Percentiles rank a stretch among this genome's conserved stretches.
phyloP scores from a whole-genome alignment of 2,888 invertebrate genomes.

The Zaprionus obscuricornis region DNA sequence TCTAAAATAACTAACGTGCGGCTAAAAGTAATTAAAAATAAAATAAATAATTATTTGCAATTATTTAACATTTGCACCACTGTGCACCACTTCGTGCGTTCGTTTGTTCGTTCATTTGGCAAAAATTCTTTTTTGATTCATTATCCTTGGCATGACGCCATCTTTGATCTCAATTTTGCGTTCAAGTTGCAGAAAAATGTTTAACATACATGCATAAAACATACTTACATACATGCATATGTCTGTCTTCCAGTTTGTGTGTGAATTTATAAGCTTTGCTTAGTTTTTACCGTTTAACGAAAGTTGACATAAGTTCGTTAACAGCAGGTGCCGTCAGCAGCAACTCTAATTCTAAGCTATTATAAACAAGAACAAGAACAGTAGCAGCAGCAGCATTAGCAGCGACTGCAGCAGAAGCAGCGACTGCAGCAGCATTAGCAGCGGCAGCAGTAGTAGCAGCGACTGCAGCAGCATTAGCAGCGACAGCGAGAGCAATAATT shows the following conservation, averaged over 20 bases:
- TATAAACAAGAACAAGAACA: neutral
- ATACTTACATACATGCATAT: neutral
- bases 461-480: too few species aligned
- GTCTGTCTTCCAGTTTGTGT: neutral
- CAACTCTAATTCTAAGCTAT: too few species aligned
- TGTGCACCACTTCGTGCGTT: conserved; percentile 8
- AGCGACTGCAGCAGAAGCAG: conserved; percentile 8
- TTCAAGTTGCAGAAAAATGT: neutral
- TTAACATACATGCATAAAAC: neutral
- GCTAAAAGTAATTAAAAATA: conserved; percentile 1
- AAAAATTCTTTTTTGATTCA: neutral
- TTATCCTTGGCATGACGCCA: conserved; percentile 38
- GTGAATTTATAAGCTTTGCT: neutral
- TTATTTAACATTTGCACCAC: conserved; percentile 10
- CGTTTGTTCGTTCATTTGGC: too few species aligned
- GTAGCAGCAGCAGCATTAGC: neutral
- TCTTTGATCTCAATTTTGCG: conserved; percentile 18
- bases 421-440: conserved; percentile 17
- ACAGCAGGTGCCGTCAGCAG: conserved; percentile 14
- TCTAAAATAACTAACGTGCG: conserved; percentile 32
- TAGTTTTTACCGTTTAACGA: conserved; percentile 20
- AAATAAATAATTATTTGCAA: neutral
- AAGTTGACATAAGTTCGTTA: conserved; percentile 26
- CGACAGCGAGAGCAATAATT: conserved; percentile 19
- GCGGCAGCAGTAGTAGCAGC: too few species aligned